phyloP scores from a whole-genome alignment of 2,797 vertebrate species.

The Orientallactaga sibirica region DNA sequence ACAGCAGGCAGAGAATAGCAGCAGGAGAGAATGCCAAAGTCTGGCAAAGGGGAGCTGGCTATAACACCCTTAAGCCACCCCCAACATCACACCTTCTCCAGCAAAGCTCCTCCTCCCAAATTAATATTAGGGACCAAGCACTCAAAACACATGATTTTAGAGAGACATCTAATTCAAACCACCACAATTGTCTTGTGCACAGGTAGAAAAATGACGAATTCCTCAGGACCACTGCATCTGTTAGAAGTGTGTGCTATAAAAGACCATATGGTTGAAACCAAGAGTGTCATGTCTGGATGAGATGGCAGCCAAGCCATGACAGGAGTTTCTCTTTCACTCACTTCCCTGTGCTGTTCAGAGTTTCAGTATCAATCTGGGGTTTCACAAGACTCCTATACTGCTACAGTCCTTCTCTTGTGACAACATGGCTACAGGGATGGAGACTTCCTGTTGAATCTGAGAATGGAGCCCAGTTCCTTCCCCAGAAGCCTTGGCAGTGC shows the following conservation, averaged over 20 bases:
- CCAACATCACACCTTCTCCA: no score
- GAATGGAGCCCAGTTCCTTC: background rate
- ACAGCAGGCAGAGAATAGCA: no score
- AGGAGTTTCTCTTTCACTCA: background rate
- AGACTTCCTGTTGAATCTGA: no score
- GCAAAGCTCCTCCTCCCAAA: no score
- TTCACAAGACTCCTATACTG: background rate
- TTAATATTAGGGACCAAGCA: no score
- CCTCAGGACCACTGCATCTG: background rate
- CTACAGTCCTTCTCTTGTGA: background rate
- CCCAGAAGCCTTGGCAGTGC: background rate
- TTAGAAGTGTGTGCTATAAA: background rate
- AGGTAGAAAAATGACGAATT: background rate
- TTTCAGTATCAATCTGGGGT: background rate
- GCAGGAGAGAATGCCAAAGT: no score
- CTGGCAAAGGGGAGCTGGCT: no score
- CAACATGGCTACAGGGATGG: background rate
- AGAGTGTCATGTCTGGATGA: background rate
- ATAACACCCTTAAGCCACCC: no score
- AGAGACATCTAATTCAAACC: no score
- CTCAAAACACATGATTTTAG: no score
- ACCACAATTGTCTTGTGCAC: background rate
- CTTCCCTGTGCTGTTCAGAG: background rate
- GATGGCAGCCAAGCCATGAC: background rate
- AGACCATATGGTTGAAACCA: background rate